Conservation (phyloP, 2,113 vertebrate species). For the Lynx canadensis region DNA sequence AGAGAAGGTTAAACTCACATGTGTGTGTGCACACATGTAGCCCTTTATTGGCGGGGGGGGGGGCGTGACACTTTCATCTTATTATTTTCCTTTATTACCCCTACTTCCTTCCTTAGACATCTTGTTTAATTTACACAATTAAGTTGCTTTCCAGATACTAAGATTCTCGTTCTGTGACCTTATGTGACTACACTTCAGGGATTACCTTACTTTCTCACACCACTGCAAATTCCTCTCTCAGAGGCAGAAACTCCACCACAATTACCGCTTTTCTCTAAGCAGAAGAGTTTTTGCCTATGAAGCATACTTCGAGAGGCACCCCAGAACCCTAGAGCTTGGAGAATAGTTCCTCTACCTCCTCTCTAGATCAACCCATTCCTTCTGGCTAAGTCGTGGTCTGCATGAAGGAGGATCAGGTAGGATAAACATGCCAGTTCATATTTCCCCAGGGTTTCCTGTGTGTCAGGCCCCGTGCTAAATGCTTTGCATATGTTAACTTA, state of each 20-base stretch:
- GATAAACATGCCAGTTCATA: neutral
- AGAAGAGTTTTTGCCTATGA: neutral
- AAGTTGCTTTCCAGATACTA: neutral
- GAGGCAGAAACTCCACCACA: constrained; percentile 4
- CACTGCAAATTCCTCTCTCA: constrained; percentile 3
- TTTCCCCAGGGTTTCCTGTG: neutral
- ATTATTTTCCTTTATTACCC: neutral
- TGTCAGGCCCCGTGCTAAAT: neutral
- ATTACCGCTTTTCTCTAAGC: neutral
- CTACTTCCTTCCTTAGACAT: neutral
- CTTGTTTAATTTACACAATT: constrained; percentile 36
- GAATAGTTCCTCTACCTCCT: neutral
- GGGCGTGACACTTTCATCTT: neutral
- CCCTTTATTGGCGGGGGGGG: neutral
- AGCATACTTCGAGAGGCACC: neutral
- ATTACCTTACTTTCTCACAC: neutral
- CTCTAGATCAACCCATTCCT: neutral
- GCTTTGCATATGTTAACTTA: neutral
- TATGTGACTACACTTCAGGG: too few relatives aligned
- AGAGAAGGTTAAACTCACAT: neutral
- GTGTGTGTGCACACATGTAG: neutral
- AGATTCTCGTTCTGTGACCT: neutral
- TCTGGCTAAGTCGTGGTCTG: neutral
- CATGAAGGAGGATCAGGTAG: neutral
- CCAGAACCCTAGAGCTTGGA: neutral